Evolutionary conservation across 2,888 invertebrate genomes (phyloP), one percentile per base, ranked within the genome.

Genomic region (Eulithis prunata): DNA sequence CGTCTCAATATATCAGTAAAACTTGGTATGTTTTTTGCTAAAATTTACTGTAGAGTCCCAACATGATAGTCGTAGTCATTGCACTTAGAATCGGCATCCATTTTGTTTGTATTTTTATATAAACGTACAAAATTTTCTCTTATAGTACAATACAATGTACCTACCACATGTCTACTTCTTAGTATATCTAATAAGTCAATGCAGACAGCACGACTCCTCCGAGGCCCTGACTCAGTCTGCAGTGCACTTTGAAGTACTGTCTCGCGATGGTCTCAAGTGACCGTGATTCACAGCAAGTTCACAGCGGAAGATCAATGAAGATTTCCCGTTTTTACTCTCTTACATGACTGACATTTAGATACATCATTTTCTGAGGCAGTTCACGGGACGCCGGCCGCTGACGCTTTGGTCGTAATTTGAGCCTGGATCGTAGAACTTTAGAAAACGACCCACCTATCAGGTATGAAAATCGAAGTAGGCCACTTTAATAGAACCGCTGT

Each of bases 201-300:
- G 77, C 80, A 90, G 91, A 91, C 91, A 76, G 88, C 85, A 73
- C 79, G 90, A 80, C 87, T 82, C 81, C 83, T 57, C 71, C 83
- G 80, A 83, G 54, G 49, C 59, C n/a, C 73, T 83, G 85, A 59
- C 45, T 54, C 54, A 41, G 38, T 14, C 38, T 73, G 78, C 75
- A 82, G 84, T 88, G 88, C 21, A 85, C 75, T 72, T 77, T 78
- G 80, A 82, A 83, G 80, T 43, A 74, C 71, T 77, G 76, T 73
- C 80, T 75, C 46, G 46, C 51, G 62, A 73, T 66, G 13, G 81
- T 85, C 85, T 84, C 83, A 67, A 84, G 82, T 75, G 78, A 70
- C 55, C 64, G 60, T 77, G 76, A 77, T 68, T 78, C 75, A 76
- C 53, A 58, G 68, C 71, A 61, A 68, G 67, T 71, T 64, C 63